Evolutionary conservation across 2,113 vertebrate genomes (phyloP).

Genomic region (Vanacampus margaritifer): DNA sequence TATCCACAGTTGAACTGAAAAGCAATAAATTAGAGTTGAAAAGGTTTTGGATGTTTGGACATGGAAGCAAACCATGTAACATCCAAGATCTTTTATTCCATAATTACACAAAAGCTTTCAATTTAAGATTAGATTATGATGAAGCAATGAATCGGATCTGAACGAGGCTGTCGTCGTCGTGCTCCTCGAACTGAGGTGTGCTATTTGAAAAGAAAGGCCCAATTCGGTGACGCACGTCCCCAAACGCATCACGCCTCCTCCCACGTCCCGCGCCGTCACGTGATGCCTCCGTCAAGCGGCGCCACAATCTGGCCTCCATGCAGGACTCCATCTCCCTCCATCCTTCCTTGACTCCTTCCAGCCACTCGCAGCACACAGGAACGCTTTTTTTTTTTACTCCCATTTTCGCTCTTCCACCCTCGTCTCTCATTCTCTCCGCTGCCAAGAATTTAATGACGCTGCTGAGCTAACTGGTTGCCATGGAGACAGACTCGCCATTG

Average conservation of each 20-base stretch:
- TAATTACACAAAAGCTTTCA: not conserved
- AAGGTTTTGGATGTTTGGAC: no score
- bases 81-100: no score
- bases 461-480: slow-evolving; percentile 65
- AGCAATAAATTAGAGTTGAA: not conserved
- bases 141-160: not conserved
- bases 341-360: slow-evolving; percentile 12
- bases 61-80: no score
- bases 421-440: slow-evolving; percentile 59
- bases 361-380: slow-evolving; percentile 14
- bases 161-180: not conserved
- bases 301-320: slow-evolving; percentile 54
- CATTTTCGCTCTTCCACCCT: slow-evolving; percentile 32
- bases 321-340: slow-evolving; percentile 25
- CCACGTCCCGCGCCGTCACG: slow-evolving; percentile 25
- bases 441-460: slow-evolving; percentile 71
- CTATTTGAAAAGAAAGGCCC: not conserved
- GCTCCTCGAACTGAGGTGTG: slow-evolving; percentile 8
- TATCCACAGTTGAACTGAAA: not conserved
- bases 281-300: slow-evolving; percentile 49
- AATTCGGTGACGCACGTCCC: slow-evolving; percentile 10
- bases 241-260: slow-evolving; percentile 34
- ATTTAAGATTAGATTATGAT: not conserved
- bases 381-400: slow-evolving; percentile 39
- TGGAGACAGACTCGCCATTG: slow-evolving; percentile 68